Percentiles rank a stretch among this genome's conserved stretches.
Evolutionary conservation across 2,797 vertebrate genomes (phyloP).

Genomic region (Gymnoscopelus braueri): DNA sequence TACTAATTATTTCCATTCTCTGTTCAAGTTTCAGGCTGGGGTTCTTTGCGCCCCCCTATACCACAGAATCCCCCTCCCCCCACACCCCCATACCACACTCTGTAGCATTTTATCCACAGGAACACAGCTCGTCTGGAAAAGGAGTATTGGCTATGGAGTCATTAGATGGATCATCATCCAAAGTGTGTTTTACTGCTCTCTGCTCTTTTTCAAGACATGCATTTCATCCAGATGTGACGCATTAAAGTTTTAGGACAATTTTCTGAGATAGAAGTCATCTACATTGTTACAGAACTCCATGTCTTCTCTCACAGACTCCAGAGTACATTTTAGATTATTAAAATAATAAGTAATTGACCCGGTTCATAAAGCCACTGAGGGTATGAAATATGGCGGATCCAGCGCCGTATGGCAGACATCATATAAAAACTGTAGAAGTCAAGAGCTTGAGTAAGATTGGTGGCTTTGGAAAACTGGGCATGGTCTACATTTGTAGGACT

Average conservation of each 20-base stretch:
- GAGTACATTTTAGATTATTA: not conserved
- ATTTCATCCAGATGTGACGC: not conserved
- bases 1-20: conserved; percentile 77
- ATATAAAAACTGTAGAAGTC: not conserved
- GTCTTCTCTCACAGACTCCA: too few species aligned
- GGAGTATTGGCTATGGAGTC: conserved; percentile 6
- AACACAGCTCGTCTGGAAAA: conserved; percentile 7
- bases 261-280: not conserved
- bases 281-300: too few species aligned
- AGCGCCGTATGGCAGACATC: not conserved
- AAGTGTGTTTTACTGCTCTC: not conserved
- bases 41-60: conserved; percentile 29
- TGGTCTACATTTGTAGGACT: not conserved
- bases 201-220: not conserved
- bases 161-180: not conserved
- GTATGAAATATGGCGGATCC: not conserved
- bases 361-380: conserved; percentile 6
- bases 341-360: not conserved
- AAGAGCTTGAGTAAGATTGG: too few species aligned
- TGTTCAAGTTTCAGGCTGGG: conserved; percentile 36
- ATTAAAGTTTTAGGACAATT: not conserved
- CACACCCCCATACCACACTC: not conserved
- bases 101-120: conserved; percentile 19
- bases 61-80: conserved; percentile 30
- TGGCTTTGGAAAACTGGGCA: too few species aligned